Conservation (phyloP, 2,888 invertebrate species). For the Drepanosiphum platanoidis region DNA sequence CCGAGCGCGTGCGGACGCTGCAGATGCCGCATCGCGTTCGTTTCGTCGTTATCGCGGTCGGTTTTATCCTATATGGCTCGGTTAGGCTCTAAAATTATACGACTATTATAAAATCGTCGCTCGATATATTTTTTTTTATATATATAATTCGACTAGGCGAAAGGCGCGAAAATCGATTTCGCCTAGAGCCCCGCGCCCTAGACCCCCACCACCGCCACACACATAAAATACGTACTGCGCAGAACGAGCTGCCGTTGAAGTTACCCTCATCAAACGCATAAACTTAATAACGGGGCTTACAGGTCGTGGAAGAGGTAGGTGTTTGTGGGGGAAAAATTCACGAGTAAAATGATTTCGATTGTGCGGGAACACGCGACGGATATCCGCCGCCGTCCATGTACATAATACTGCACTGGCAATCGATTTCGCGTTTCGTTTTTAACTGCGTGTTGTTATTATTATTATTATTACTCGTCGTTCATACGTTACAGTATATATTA, state of each 20-base stretch:
- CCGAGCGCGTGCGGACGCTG: neutral
- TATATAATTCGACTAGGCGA: no score
- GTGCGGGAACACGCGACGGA: constrained; percentile 19
- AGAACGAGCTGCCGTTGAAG: neutral
- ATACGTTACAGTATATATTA: no score
- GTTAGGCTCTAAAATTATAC: no score
- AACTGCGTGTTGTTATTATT: neutral
- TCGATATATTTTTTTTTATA: no score
- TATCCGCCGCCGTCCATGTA: neutral
- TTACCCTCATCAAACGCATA: constrained; percentile 37
- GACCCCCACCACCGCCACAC: neutral
- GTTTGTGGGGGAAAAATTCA: neutral
- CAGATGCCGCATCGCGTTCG: neutral
- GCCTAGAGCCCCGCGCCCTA: neutral
- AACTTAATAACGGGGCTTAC: constrained; percentile 13
- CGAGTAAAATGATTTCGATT: constrained; percentile 20
- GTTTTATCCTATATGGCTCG: no score
- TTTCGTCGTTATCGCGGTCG: neutral
- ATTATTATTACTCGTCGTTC: neutral
- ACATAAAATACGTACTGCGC: neutral
- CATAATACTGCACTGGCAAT: no score
- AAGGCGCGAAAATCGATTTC: constrained; percentile 46
- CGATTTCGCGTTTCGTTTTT: neutral
- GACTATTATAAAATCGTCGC: no score
- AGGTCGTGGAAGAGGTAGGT: neutral